Conservation (phyloP, 2,113 vertebrate genomes). For the Indri indri region DNA sequence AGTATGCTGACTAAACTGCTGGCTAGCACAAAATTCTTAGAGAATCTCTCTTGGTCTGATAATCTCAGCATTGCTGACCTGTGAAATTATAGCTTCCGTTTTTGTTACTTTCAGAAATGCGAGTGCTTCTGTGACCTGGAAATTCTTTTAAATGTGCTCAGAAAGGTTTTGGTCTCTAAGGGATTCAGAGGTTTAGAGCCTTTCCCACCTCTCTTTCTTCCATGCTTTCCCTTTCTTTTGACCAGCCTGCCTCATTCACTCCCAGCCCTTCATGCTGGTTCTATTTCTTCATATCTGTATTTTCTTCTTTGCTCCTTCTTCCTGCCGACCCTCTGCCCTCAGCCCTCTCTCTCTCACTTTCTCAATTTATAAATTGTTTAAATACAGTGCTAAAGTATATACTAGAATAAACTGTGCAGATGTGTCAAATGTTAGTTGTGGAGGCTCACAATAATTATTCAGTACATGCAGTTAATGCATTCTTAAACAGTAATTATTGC, state of each 20-base stretch:
- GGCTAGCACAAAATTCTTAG: not conserved
- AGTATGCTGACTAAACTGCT: not conserved
- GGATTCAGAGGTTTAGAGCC: not conserved
- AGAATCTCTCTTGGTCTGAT: not conserved
- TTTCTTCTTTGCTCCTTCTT: not conserved
- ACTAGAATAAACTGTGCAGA: not conserved
- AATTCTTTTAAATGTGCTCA: not conserved
- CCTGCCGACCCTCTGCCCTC: not conserved
- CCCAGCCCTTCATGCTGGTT: not conserved
- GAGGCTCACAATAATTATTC: conserved; percentile 47
- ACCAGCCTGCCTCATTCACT: rapidly evolving
- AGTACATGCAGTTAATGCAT: conserved; percentile 13
- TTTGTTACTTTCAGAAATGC: not conserved
- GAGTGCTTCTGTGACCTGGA: rapidly evolving
- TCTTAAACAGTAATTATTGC: conserved; percentile 54
- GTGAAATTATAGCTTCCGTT: not conserved
- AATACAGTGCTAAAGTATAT: not conserved
- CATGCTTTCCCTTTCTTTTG: not conserved
- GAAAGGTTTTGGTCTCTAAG: not conserved
- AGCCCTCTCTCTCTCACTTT: not conserved
- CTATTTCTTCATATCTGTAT: not conserved
- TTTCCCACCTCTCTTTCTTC: not conserved
- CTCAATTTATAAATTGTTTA: conserved; percentile 17
- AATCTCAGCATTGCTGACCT: not conserved
- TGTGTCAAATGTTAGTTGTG: not conserved